phyloP scores from a whole-genome alignment of 2,797 vertebrate species.

The Ctenopoma kingsleyae region DNA sequence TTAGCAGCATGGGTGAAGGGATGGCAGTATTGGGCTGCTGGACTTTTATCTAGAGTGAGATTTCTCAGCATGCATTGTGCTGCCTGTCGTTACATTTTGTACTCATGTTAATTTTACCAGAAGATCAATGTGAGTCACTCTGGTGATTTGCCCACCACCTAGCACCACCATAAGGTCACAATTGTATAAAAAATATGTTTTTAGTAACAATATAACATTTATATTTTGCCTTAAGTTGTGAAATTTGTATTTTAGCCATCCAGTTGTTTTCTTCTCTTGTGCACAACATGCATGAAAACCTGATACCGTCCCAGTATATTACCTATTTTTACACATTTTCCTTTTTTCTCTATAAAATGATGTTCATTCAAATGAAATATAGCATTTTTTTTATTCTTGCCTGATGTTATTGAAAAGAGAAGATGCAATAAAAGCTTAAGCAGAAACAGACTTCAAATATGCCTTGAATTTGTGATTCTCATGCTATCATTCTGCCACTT shows the following conservation, averaged over 20 bases:
- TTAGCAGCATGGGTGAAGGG: background rate
- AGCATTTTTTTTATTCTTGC: background rate
- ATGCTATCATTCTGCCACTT: no score
- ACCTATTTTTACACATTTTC: no score
- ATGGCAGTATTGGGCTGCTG: background rate
- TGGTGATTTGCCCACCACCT: no score
- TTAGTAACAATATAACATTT: background rate
- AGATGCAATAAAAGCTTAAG: background rate
- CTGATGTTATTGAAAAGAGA: conserved; percentile 8
- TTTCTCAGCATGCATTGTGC: background rate
- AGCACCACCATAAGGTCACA: background rate
- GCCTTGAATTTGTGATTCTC: background rate
- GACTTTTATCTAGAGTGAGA: background rate
- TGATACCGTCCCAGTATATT: no score
- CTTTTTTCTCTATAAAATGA: background rate
- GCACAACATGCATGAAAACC: background rate
- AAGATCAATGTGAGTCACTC: background rate
- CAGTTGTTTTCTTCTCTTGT: no score
- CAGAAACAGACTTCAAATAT: conserved; percentile 2
- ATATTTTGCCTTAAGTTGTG: background rate
- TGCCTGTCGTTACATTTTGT: background rate
- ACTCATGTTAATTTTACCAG: background rate
- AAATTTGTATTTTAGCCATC: no score
- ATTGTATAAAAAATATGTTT: background rate
- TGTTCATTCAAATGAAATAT: conserved; percentile 1